Evolutionary conservation across 2,113 vertebrate species (phyloP).

Genomic region (Saimiri boliviensis): DNA sequence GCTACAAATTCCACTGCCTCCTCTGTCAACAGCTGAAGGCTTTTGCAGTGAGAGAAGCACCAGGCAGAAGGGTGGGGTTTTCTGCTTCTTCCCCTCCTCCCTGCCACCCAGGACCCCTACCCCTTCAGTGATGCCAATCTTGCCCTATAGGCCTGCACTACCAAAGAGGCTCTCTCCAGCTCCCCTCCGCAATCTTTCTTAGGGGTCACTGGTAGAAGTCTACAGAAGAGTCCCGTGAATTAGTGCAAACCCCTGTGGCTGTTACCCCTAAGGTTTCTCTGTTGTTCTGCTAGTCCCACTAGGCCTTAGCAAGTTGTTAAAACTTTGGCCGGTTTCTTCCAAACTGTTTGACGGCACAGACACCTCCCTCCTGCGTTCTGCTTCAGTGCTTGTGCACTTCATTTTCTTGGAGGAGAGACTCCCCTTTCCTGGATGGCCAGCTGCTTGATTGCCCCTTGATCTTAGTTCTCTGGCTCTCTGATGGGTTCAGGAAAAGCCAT

Average conservation of each 20-base stretch:
- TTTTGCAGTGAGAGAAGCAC: background rate
- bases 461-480: background rate
- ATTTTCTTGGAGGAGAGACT: background rate
- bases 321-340: background rate
- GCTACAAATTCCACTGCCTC: background rate
- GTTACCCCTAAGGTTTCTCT: background rate
- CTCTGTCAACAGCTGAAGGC: background rate
- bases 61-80: background rate
- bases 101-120: background rate
- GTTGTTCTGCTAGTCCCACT: background rate
- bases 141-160: background rate
- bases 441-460: fast-evolving
- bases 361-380: background rate
- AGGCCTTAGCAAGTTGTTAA: background rate
- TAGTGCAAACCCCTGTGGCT: background rate
- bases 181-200: fast-evolving
- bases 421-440: background rate
- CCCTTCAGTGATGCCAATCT: background rate
- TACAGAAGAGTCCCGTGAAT: background rate
- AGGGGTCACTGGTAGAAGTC: background rate
- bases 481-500: background rate
- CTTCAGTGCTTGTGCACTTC: background rate
- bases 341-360: background rate
- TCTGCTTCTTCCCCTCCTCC: background rate
- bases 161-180: background rate